A percentile compares a stretch with the other conserved stretches of the same genome.
These are phyloP conservation scores for Malurus cyaneus DNA, from an alignment of 2,113 vertebrate genomes.

Conservation along the genomic window DNA sequence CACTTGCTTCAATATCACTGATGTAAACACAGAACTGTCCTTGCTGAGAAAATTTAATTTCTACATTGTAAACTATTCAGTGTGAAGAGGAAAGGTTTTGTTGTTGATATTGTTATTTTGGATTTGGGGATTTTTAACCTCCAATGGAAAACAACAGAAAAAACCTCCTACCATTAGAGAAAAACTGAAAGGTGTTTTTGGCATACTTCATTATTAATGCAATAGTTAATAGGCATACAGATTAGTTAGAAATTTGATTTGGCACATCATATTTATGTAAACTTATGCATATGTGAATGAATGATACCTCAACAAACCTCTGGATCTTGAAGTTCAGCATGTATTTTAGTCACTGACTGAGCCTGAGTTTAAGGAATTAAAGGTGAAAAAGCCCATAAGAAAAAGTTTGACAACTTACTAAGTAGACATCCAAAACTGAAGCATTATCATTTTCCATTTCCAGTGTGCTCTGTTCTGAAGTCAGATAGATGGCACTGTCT, in stretches of 20 bases:
- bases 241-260: background rate
- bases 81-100: background rate
- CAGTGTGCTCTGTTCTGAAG: conserved; percentile 87
- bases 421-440: conserved; percentile 91
- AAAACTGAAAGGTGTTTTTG: background rate
- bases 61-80: background rate
- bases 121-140: background rate
- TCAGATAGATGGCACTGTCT: conserved; percentile 94
- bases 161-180: background rate
- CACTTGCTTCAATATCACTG: background rate
- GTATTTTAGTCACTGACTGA: background rate
- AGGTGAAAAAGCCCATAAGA: background rate
- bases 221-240: background rate
- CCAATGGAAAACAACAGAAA: background rate
- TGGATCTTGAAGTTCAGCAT: background rate
- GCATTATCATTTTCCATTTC: conserved; percentile 88
- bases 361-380: background rate
- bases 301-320: background rate
- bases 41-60: background rate
- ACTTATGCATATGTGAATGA: background rate
- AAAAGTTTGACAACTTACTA: conserved; percentile 78
- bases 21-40: background rate
- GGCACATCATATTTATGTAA: background rate
- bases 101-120: background rate
- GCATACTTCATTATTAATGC: background rate